Evolutionary conservation across 2,113 vertebrate genomes (phyloP).

Genomic region (Tylochromis polylepis): DNA sequence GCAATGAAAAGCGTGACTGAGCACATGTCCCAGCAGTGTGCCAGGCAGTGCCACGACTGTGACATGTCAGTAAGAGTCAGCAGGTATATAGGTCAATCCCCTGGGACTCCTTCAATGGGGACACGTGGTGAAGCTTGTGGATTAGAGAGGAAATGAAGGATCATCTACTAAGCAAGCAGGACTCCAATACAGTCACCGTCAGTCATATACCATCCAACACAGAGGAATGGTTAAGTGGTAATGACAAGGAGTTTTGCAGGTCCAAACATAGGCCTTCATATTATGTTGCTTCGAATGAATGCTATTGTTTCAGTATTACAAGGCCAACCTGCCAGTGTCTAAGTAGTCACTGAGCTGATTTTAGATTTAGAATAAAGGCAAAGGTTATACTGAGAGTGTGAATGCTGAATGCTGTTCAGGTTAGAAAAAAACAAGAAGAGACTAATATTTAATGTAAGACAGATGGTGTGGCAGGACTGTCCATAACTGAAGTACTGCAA

Average conservation of each 20-base stretch:
- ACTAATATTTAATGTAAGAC: not conserved
- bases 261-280: not conserved
- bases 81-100: conserved; percentile 76
- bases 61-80: conserved; percentile 67
- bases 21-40: conserved; percentile 48
- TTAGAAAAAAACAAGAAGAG: not conserved
- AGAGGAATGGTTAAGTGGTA: not conserved
- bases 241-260: not conserved
- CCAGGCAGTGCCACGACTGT: conserved; percentile 25
- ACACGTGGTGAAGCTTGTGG: conserved; percentile 64
- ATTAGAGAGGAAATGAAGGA: conserved; percentile 78
- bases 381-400: not conserved
- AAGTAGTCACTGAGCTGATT: not conserved
- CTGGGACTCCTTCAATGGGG: conserved; percentile 72
- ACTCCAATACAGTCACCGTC: conserved; percentile 28
- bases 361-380: not conserved
- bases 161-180: conserved; percentile 65
- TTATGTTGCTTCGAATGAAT: not conserved
- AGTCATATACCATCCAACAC: not conserved
- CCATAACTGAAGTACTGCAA: not conserved
- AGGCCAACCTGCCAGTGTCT: not conserved
- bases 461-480: not conserved
- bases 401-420: not conserved
- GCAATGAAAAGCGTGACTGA: conserved; percentile 38
- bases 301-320: not conserved